A percentile compares a stretch with the other conserved stretches of the same genome.
Conservation (phyloP, 2,113 vertebrate genomes). For the Myanophis thanlyinensis region DNA sequence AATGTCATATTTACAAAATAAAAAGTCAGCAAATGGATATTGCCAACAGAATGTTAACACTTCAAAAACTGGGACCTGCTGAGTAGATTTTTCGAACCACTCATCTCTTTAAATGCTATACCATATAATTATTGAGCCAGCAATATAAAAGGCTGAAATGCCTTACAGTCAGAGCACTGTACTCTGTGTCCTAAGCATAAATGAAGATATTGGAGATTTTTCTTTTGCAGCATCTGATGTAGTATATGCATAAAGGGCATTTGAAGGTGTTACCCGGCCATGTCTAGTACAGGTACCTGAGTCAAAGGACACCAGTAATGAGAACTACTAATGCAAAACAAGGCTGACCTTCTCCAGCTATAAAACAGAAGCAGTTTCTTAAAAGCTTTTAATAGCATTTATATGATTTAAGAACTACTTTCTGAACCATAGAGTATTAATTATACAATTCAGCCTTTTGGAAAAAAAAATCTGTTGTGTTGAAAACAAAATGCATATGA, state of each 20-base stretch:
- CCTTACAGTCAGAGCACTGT: not conserved
- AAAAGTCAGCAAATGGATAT: constrained; percentile 36
- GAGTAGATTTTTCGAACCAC: constrained; percentile 36
- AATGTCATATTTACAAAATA: constrained; percentile 33
- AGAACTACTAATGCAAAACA: not conserved
- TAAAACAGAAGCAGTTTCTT: constrained; percentile 22
- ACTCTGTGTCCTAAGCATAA: not conserved
- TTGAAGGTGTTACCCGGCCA: constrained; percentile 13
- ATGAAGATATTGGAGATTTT: not conserved
- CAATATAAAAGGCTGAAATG: constrained; percentile 28
- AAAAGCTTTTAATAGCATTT: constrained; percentile 7
- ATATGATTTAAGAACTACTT: constrained; percentile 5
- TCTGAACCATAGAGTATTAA: constrained; percentile 21
- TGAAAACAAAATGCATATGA: not conserved
- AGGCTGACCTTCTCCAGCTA: constrained; percentile 7
- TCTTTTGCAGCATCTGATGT: not conserved
- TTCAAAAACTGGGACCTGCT: constrained; percentile 23
- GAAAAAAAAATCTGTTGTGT: not conserved
- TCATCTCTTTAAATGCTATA: constrained; percentile 19
- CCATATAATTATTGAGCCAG: constrained; percentile 42
- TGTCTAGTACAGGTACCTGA: not conserved
- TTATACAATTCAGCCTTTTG: not conserved
- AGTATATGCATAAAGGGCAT: not conserved
- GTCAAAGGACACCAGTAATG: not conserved
- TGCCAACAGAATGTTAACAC: constrained; percentile 11